phyloP scores from a whole-genome alignment of 2,113 vertebrate genomes.

The Pachycephala philippinensis region DNA sequence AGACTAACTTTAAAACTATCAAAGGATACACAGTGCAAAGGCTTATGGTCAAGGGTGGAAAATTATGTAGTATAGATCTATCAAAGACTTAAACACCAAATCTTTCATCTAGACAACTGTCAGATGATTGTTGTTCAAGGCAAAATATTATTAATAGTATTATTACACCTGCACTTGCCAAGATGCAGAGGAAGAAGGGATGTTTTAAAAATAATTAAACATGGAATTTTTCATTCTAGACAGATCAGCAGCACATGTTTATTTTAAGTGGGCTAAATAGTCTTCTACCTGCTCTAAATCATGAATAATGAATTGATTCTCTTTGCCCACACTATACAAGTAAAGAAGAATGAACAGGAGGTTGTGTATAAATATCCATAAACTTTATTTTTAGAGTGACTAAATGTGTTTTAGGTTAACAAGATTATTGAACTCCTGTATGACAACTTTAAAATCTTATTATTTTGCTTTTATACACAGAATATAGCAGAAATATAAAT shows the following conservation, averaged over 20 bases:
- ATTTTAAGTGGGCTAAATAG: not conserved
- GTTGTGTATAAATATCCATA: not conserved
- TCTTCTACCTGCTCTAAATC: not conserved
- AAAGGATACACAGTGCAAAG: not conserved
- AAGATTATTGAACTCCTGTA: not conserved
- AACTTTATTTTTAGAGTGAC: not conserved
- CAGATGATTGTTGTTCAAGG: not conserved
- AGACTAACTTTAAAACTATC: not conserved
- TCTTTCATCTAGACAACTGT: not conserved
- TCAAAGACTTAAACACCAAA: not conserved
- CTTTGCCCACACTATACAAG: not conserved
- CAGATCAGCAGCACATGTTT: not conserved
- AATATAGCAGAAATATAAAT: not conserved
- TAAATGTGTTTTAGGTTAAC: not conserved
- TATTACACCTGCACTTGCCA: not conserved
- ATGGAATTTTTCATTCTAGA: not conserved
- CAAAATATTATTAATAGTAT: not conserved
- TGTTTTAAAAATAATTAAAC: not conserved
- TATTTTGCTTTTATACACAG: not conserved
- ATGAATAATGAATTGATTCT: not conserved
- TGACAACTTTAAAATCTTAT: not conserved
- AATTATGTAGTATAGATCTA: not conserved
- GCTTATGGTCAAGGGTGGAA: not conserved
- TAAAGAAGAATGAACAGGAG: not conserved
- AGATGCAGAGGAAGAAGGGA: not conserved